These are phyloP conservation scores for Druon quercuslanigerum DNA, from an alignment of 1,140 invertebrate species.

Conservation along the genomic window DNA sequence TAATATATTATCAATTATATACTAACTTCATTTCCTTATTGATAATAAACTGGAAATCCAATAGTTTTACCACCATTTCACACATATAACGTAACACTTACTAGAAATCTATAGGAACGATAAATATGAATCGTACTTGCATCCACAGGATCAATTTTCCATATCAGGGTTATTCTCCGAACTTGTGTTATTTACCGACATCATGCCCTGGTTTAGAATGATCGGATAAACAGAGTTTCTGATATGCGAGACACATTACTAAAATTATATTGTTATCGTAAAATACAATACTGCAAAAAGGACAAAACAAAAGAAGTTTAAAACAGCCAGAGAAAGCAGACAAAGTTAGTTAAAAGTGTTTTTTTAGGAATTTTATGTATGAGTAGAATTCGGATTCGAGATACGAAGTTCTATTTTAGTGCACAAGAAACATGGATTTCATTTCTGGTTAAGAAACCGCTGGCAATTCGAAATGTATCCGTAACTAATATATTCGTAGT, in stretches of 20 bases:
- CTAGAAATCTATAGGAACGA: no score
- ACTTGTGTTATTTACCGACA: slow-evolving; percentile 6
- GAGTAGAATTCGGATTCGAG: background rate
- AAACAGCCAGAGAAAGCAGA: no score
- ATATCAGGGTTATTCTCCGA: background rate
- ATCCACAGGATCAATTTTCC: slow-evolving; percentile 1
- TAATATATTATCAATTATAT: no score
- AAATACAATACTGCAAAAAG: no score
- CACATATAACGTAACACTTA: no score
- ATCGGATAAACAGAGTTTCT: background rate
- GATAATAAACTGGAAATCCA: no score
- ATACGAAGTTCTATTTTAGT: background rate
- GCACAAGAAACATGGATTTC: background rate
- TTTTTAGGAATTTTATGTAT: background rate
- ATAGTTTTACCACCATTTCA: no score
- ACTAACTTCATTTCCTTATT: no score
- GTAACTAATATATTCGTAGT: no score
- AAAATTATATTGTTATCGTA: background rate
- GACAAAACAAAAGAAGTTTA: no score
- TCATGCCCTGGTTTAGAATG: background rate
- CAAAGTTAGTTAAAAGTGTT: no score
- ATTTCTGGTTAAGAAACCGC: background rate
- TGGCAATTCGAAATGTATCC: slow-evolving; percentile 9
- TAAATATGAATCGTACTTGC: background rate
- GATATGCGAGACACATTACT: background rate